These are phyloP conservation scores for Pollenia amentaria DNA, from an alignment of 2,888 invertebrate species.

Conservation along the genomic window DNA sequence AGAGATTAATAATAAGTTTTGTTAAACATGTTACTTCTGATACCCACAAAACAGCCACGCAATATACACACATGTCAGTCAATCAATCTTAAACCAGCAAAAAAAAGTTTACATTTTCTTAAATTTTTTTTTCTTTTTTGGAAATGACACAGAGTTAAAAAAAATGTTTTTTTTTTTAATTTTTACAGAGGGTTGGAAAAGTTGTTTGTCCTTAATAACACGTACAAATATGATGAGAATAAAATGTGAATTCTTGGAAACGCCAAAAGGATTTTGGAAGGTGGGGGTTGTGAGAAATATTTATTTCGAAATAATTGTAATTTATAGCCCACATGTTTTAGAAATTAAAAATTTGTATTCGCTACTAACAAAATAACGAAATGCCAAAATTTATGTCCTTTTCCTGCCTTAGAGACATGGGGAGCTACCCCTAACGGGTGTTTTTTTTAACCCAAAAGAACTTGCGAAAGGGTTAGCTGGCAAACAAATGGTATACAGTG, in stretches of 20 bases:
- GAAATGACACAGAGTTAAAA: too few relatives aligned
- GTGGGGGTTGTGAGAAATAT: neutral
- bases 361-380: too few relatives aligned
- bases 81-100: neutral
- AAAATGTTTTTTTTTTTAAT: too few relatives aligned
- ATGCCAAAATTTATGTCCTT: too few relatives aligned
- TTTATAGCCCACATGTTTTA: neutral
- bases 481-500: too few relatives aligned
- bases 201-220: too few relatives aligned
- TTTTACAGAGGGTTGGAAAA: too few relatives aligned
- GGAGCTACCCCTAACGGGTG: too few relatives aligned
- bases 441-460: too few relatives aligned
- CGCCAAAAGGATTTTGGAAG: neutral
- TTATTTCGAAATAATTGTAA: neutral
- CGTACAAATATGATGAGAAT: neutral
- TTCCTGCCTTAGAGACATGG: too few relatives aligned
- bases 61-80: slow-evolving; percentile 11
- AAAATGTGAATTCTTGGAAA: neutral
- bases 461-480: too few relatives aligned
- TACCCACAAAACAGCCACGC: neutral
- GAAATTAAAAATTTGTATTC: too few relatives aligned
- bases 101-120: neutral
- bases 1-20: slow-evolving; percentile 11
- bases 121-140: neutral
- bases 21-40: slow-evolving; percentile 17